A percentile compares a stretch with the other conserved stretches of the same genome.
These are phyloP conservation scores for Thalassarche chlororhynchos DNA, from an alignment of 2,113 vertebrate species.

Conservation along the genomic window DNA sequence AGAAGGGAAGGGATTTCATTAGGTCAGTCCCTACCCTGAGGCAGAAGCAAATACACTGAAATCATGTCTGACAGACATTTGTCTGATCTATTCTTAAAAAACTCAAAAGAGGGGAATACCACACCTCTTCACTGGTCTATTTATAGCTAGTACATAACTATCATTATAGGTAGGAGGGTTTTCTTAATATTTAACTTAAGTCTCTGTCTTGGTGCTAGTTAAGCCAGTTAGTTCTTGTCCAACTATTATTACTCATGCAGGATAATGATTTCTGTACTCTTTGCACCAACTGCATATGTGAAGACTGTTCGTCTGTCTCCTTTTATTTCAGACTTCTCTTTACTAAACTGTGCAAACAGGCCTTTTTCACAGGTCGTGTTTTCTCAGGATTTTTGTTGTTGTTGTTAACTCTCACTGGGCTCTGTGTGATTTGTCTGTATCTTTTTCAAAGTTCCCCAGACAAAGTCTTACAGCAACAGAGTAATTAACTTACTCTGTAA, in stretches of 20 bases:
- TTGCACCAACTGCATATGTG: not conserved
- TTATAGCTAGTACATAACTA: not conserved
- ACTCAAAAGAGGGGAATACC: not conserved
- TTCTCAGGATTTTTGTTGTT: not conserved
- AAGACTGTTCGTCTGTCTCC: not conserved
- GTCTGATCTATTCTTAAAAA: not conserved
- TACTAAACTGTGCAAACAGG: not conserved
- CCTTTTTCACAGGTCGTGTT: not conserved
- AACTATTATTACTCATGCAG: not conserved
- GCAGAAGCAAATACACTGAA: not conserved
- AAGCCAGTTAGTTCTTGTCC: conserved; percentile 2
- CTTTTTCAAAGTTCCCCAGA: not conserved
- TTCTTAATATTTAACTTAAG: conserved; percentile 17
- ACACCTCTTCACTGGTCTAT: not conserved
- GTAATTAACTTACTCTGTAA: not conserved
- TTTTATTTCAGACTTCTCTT: not conserved
- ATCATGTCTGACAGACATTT: not conserved
- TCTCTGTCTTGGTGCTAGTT: not conserved
- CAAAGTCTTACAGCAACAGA: not conserved
- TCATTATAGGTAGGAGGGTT: not conserved
- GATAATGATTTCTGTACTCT: not conserved
- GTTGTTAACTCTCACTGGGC: not conserved
- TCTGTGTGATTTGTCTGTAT: not conserved
- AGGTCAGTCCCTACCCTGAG: not conserved
- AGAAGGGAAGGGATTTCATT: not conserved